These are phyloP conservation scores for Macrophya annulata DNA, from an alignment of 2,888 invertebrate species.

Conservation along the genomic window DNA sequence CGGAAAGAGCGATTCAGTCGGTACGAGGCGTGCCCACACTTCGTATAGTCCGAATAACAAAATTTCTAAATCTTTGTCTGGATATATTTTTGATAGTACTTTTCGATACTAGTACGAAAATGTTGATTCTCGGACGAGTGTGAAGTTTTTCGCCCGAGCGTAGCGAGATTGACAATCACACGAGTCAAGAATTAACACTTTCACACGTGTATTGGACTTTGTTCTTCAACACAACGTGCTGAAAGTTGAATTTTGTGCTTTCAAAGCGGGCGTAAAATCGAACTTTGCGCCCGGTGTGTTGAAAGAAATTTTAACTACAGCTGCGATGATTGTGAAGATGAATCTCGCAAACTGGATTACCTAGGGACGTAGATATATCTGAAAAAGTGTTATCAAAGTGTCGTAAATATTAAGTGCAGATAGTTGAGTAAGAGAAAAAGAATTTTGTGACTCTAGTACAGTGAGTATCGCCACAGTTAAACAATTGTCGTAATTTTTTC, in stretches of 20 bases:
- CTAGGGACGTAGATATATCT: not conserved
- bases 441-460: not conserved
- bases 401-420: not conserved
- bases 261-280: no score
- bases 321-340: not conserved
- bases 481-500: not conserved
- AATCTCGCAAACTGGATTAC: not conserved
- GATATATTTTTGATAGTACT: not conserved
- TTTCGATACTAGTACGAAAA: no score
- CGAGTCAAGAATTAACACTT: no score
- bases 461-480: not conserved
- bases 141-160: no score
- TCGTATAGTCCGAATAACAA: not conserved
- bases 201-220: no score
- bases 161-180: no score
- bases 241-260: no score
- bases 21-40: not conserved
- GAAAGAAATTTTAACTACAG: not conserved
- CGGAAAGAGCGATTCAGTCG: not conserved
- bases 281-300: no score
- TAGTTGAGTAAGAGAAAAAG: not conserved
- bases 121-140: no score
- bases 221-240: no score
- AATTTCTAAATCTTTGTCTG: not conserved
- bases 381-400: not conserved